Evolutionary conservation across 2,888 invertebrate species (phyloP), one percentile per base, ranked within the genome.

Genomic region (Microdon myrmicae): DNA sequence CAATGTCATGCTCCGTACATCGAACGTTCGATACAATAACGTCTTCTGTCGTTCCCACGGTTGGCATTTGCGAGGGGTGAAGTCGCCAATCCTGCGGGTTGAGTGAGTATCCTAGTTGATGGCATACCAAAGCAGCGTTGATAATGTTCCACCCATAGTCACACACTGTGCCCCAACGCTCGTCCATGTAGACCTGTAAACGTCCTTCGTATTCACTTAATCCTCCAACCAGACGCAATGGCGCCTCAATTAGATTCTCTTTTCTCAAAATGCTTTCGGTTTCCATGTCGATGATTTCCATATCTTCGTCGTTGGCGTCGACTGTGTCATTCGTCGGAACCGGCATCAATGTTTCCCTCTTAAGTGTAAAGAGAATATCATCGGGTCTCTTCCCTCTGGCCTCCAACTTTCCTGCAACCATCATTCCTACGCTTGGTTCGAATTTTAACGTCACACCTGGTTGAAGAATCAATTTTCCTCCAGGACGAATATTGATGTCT

Each of bases 161-260:
- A 76, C 99, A 99, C 1, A 99, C 93, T 0, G 97, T 97, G 22
- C 98, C 98, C 98, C 98, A 98, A 75, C 88, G 87, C 0, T 89
- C 90, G 55, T 90, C 87, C 5, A 96, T 82, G 71, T 88, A 86
- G 0, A 97, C 86, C 82, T 94, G 92, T 23, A 94, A 77, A 68
- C 96, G 84, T 0, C 99, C 99, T 82, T 96, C 95, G 25, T 87
- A 85, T 41, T 86, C 86, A 2, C 89, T 88, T 64, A 85, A 83
- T 0, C 95, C 95, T 12, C 94, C 94, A 1, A 92, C 82, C 22
- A 96, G 82, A 67, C 94, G 84, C 4, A 96, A 88, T 0, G 90
- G 89, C 1, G 87, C 82, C 39, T 84, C 80, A 0, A 87, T 84
- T 0, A 55, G 49, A 71, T 86, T 87, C 4, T 83, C 79, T 55